Evolutionary conservation across 2,113 vertebrate species (phyloP).

Genomic region (Ardeotis arabs): DNA sequence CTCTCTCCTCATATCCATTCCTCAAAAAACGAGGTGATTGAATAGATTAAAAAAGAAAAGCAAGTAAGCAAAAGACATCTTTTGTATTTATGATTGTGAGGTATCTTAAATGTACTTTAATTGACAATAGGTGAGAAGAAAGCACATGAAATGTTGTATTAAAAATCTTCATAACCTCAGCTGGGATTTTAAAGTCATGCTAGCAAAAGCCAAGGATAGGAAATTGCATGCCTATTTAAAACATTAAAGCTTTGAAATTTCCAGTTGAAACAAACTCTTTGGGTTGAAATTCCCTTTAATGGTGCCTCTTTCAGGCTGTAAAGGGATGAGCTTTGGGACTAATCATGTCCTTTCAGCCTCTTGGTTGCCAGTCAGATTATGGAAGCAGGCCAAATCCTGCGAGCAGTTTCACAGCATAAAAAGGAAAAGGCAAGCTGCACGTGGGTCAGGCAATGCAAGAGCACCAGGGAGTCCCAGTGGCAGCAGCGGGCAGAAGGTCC

Average conservation of each 20-base stretch:
- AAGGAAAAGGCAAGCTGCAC: neutral
- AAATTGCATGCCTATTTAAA: slow-evolving; percentile 2
- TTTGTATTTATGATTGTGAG: neutral
- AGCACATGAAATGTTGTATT: neutral
- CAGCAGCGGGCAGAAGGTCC: neutral
- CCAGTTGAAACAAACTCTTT: neutral
- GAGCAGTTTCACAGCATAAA: neutral
- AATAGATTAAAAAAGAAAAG: neutral
- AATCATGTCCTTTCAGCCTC: neutral
- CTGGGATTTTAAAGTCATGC: neutral
- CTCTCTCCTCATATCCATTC: neutral
- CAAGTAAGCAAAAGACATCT: neutral
- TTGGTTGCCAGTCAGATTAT: neutral
- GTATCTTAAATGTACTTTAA: neutral
- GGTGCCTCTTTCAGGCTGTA: neutral
- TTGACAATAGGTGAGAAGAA: neutral
- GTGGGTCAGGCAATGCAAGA: neutral
- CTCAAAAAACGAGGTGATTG: neutral
- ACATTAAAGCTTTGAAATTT: slow-evolving; percentile 10
- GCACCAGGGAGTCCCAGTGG: neutral
- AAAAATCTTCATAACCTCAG: neutral
- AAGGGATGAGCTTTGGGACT: neutral
- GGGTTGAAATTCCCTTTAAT: neutral
- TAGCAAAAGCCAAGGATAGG: neutral
- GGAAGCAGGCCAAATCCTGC: neutral